These are phyloP conservation scores for Drosophila kanapiae DNA, from an alignment of 1,140 invertebrate species.

Conservation along the genomic window DNA sequence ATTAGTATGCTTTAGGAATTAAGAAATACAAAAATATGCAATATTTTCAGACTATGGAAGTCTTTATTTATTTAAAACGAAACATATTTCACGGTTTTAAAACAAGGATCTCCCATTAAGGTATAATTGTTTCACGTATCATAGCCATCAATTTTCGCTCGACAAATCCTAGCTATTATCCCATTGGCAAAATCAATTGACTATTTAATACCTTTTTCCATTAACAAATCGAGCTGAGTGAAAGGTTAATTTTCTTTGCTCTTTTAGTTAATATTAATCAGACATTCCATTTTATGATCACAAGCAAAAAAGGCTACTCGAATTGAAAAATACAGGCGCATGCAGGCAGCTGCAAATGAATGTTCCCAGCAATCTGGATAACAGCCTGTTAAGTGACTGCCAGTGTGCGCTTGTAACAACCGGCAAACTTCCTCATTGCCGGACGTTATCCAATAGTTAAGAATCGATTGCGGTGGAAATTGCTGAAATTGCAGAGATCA, in stretches of 20 bases:
- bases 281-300: conserved; percentile 35
- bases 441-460: conserved; percentile 44
- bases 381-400: conserved; percentile 49
- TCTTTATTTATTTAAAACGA: no score
- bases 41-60: no score
- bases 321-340: conserved; percentile 13
- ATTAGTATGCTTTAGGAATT: no score
- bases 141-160: not conserved
- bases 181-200: conserved; percentile 14
- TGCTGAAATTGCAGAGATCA: conserved; percentile 34
- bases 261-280: conserved; percentile 30
- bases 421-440: conserved; percentile 38
- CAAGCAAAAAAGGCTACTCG: conserved; percentile 30
- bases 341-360: conserved; percentile 22
- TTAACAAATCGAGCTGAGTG: conserved; percentile 32
- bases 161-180: not conserved
- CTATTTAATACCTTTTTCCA: conserved; percentile 31
- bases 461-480: conserved; percentile 34
- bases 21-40: no score
- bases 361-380: conserved; percentile 45
- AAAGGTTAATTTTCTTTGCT: conserved; percentile 49
- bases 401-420: conserved; percentile 2
- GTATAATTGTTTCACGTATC: not conserved
- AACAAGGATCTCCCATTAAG: not conserved
- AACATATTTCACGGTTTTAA: not conserved